Evolutionary conservation across 2,113 vertebrate species (phyloP), one percentile per base, ranked within the genome.

Genomic region (Phainopepla nitens): DNA sequence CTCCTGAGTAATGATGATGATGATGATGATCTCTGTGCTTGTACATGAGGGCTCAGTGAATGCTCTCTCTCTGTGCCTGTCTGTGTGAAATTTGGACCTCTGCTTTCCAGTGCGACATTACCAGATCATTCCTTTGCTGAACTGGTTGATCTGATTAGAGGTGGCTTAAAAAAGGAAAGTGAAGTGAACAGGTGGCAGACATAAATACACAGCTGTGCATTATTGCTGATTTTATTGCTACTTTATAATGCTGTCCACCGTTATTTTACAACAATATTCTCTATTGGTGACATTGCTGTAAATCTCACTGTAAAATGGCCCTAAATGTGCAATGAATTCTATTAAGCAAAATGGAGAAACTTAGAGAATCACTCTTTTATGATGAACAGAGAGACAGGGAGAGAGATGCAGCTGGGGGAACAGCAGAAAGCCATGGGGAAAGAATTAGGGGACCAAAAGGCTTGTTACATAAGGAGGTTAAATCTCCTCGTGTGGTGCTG

Each of bases 261-360:
- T 94, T 96, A 89, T 92, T 97, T 97, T 95, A 94, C 93, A 94
- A 82, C 62, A 33, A 60, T 92, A 96, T 98, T 95, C 90, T 93
- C 95, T 91, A 47, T 76, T 95, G 23, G 39, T 94, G 94, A 91
- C 89, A 47, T 88, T 71, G 93, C 77, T 95, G 56, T 98, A 97
- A 97, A 97, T 97, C 96, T 97, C 89, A n/a, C 58, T 76, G 66
- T 93, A 84, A 97, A 98, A 95, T 68, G 72, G 91, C 95, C 93
- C 82, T 93, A 93, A 95, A 94, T 94, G 89, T 82, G 87, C 84
- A 76, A 75, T 90, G 96, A 96, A 94, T 95, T 45, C 85, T 57
- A 21, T 88, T 89, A 94, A 72, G 85, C 50, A 89, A 93, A 83
- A 81, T 6, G 24, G 15, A 60, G 56, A 70, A 83, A 54, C 72